phyloP scores from a whole-genome alignment of 2,888 invertebrate genomes.

The Campopleginae sp. region DNA sequence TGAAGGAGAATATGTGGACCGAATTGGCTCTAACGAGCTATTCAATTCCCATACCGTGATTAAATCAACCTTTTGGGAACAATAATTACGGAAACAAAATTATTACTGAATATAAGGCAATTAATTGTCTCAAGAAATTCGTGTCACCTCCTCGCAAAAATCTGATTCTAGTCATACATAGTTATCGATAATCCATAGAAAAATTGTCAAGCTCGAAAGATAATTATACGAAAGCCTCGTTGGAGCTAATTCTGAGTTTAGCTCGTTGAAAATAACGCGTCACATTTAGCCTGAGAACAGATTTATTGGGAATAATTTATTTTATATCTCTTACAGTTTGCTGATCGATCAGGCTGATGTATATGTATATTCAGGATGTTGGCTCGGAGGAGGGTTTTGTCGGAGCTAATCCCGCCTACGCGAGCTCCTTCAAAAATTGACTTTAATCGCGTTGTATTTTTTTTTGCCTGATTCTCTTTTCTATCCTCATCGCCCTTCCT shows the following conservation, averaged over 20 bases:
- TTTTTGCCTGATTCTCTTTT: not conserved
- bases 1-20: not conserved
- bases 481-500: not conserved
- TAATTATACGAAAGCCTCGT: not conserved
- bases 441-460: slow-evolving; percentile 35
- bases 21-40: not conserved
- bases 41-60: not conserved
- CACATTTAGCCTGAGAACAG: not conserved
- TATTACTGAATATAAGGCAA: not conserved
- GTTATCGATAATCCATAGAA: not conserved
- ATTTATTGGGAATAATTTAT: slow-evolving; percentile 4
- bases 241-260: not conserved
- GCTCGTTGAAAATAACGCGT: not conserved
- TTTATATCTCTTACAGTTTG: not conserved
- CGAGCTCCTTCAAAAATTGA: slow-evolving; percentile 47
- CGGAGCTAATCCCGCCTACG: slow-evolving; percentile 2
- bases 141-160: not conserved
- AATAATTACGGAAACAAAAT: not conserved
- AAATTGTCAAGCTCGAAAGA: not conserved
- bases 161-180: not conserved
- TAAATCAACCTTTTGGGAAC: not conserved
- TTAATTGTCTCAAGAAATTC: not conserved
- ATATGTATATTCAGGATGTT: not conserved
- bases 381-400: slow-evolving; percentile 1
- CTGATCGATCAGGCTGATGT: slow-evolving; percentile 2